Conservation (phyloP, 2,113 vertebrate genomes). For the Triplophysa siluroides region DNA sequence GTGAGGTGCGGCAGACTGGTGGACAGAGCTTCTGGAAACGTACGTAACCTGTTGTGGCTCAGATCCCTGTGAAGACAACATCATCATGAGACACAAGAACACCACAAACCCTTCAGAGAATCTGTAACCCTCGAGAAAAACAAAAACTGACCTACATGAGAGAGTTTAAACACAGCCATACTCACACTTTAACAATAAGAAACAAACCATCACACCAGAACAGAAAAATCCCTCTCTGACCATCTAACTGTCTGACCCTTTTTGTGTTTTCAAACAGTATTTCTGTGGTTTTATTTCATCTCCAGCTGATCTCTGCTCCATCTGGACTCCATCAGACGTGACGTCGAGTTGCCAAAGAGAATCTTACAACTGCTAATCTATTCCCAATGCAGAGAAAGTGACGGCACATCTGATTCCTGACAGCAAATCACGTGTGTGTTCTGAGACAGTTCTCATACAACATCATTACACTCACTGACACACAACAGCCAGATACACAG, state of each 20-base stretch:
- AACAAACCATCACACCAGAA: neutral
- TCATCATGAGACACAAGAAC: neutral
- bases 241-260: conserved; percentile 23
- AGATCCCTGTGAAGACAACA: conserved; percentile 79
- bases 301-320: conserved; percentile 77
- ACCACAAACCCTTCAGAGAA: conserved; percentile 17
- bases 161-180: too few species aligned
- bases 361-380: conserved; percentile 72
- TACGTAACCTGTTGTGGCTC: conserved; percentile 91
- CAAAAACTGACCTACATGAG: too few species aligned
- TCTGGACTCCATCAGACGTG: conserved; percentile 93
- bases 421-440: neutral
- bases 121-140: conserved; percentile 21
- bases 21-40: conserved; percentile 80
- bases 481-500: too few species aligned
- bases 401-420: conserved; percentile 60
- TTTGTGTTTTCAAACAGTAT: conserved; percentile 72
- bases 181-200: too few species aligned
- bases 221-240: neutral
- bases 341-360: conserved; percentile 62
- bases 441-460: too few species aligned
- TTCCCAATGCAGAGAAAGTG: conserved; percentile 69
- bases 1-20: conserved; percentile 80
- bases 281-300: too few species aligned
- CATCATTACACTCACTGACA: too few species aligned